A percentile compares a stretch with the other conserved stretches of the same genome.
These are phyloP conservation scores for Marmota flaviventris DNA, from an alignment of 2,113 vertebrate species.

Conservation along the genomic window DNA sequence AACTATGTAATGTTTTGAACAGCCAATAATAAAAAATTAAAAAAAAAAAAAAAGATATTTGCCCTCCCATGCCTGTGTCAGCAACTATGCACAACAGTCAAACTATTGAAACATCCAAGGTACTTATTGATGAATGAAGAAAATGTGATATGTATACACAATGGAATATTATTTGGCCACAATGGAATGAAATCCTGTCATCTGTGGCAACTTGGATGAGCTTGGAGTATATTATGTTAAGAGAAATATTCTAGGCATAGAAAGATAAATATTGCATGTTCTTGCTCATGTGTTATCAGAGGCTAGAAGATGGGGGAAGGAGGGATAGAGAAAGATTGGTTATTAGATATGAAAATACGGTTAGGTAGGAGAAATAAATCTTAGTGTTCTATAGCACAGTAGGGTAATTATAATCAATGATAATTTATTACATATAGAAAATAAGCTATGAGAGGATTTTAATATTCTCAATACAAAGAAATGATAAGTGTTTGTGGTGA, in stretches of 20 bases:
- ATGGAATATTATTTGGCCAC: not conserved
- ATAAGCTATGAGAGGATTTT: not conserved
- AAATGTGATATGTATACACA: not conserved
- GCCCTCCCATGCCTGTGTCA: not conserved
- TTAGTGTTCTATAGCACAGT: not conserved
- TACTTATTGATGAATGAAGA: not conserved
- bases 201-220: not conserved
- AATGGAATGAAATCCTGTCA: not conserved
- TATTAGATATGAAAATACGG: not conserved
- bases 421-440: not conserved
- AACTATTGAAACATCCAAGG: not conserved
- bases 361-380: not conserved
- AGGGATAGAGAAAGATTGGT: not conserved
- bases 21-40: no score
- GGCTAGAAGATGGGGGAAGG: not conserved
- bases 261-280: not conserved
- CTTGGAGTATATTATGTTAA: not conserved
- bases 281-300: not conserved
- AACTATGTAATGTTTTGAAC: no score
- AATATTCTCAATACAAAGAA: not conserved
- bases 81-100: not conserved
- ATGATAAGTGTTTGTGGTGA: not conserved
- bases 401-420: not conserved
- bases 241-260: not conserved
- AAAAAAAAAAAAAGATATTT: not conserved